Evolutionary conservation across 2,888 invertebrate species (phyloP), one percentile per base, ranked within the genome.

Genomic region (Erebia ligea): DNA sequence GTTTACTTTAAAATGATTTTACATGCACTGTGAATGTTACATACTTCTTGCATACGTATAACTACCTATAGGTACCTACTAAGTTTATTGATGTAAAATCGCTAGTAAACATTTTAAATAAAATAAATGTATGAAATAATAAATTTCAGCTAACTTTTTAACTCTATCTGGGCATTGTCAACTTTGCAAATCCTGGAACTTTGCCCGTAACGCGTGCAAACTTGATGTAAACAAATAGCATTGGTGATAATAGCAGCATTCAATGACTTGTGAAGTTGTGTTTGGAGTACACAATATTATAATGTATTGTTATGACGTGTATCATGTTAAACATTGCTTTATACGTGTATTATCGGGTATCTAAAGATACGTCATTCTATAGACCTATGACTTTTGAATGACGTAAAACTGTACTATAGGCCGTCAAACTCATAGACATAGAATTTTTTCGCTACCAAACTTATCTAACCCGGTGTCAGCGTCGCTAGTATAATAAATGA

Each of bases 201-300:
- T 54, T 54, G 10, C 17, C 54, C 54, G 19, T 54, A 54, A n/a
- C 34, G 34, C 10, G 34, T 8, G 57, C n/a, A n/a, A 58, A 58
- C 34, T 34, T 8, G 59, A 59, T 59, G 59, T 59, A 59, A 59
- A 58, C 34, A 52, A 64, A 52, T 21, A 64, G 34, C 42, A 54
- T 56, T 19, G 21, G 19, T 25, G 50, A 65, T 56, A 65, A 56
- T 56, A 65, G 17, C 17, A 56, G 42, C 34, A 65, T 19, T 54
- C 17, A 65, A 56, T 56, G 54, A 19, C 56, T 65, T 42, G 52
- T 34, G 59, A 42, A 19, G 42, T 65, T 42, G 52, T 34, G 59
- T 52, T 19, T 25, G 11, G 10, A 21, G 1, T 57, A 10, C 11
- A 25, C 21, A n/a, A n/a, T n/a, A 25, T 56, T 56, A 25, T 19